Conservation (phyloP, 2,888 invertebrate species). For the Trisateles emortualis region DNA sequence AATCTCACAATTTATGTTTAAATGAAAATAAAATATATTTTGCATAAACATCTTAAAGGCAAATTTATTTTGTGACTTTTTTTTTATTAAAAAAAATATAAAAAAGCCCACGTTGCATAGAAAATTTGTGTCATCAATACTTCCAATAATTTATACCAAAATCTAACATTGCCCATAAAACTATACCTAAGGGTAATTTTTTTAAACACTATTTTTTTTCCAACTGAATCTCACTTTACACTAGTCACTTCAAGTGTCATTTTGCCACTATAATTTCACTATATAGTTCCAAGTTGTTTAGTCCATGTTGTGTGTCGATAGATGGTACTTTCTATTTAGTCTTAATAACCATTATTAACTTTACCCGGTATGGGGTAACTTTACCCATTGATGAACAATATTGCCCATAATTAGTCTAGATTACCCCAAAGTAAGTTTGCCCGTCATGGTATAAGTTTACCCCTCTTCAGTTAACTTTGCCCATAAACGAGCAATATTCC, state of each 20-base stretch:
- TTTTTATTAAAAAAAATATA: background rate
- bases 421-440: no score
- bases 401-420: no score
- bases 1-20: background rate
- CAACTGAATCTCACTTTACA: slow-evolving; percentile 28
- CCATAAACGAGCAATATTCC: no score
- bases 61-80: background rate
- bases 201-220: slow-evolving; percentile 40
- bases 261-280: slow-evolving; percentile 48
- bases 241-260: slow-evolving; percentile 37
- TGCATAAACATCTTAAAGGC: background rate
- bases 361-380: background rate
- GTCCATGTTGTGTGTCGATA: slow-evolving; percentile 18
- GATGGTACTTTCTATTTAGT: no score
- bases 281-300: slow-evolving; percentile 32
- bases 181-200: slow-evolving; percentile 15
- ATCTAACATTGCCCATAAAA: slow-evolving; percentile 2
- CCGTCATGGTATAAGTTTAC: background rate
- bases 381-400: background rate
- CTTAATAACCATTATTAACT: no score
- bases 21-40: background rate
- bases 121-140: background rate
- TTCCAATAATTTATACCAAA: background rate
- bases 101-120: background rate
- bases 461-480: background rate